phyloP scores from a whole-genome alignment of 2,113 vertebrate genomes.

The Hucho hucho region DNA sequence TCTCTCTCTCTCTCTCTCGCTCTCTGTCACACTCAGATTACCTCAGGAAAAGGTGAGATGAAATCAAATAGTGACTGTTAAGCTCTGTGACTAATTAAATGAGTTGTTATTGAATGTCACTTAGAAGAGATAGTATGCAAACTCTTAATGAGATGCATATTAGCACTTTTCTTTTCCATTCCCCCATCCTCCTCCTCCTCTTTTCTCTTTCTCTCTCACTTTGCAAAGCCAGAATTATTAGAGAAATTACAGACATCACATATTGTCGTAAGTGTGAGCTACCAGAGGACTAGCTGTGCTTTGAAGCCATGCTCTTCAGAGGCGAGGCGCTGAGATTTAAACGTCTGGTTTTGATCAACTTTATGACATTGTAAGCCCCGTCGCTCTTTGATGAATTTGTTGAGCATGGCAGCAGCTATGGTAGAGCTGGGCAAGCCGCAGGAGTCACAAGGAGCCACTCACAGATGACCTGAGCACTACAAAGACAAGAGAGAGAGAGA shows the following conservation, averaged over 20 bases:
- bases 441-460: background rate
- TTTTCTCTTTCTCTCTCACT: background rate
- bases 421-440: background rate
- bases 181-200: background rate
- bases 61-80: conserved; percentile 27
- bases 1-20: conserved; percentile 2
- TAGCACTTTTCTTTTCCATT: conserved; percentile 9
- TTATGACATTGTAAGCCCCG: conserved; percentile 48
- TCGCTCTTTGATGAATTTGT: conserved; percentile 49
- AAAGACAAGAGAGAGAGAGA: background rate
- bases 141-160: conserved; percentile 35
- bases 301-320: conserved; percentile 35
- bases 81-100: conserved; percentile 35
- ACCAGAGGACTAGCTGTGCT: conserved; percentile 32
- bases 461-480: conserved; percentile 20
- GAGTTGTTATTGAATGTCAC: conserved; percentile 28
- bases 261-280: conserved; percentile 29
- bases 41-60: background rate
- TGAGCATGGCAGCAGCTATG: conserved; percentile 17
- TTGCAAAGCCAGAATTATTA: conserved; percentile 29
- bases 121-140: conserved; percentile 3
- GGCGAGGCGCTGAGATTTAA: conserved; percentile 32
- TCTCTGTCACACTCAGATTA: conserved; percentile 18
- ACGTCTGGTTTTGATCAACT: conserved; percentile 45
- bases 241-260: conserved; percentile 42